Base-by-base conservation (phyloP, 1,140 invertebrate genomes). In the Drosophila ohnishii region DNA sequence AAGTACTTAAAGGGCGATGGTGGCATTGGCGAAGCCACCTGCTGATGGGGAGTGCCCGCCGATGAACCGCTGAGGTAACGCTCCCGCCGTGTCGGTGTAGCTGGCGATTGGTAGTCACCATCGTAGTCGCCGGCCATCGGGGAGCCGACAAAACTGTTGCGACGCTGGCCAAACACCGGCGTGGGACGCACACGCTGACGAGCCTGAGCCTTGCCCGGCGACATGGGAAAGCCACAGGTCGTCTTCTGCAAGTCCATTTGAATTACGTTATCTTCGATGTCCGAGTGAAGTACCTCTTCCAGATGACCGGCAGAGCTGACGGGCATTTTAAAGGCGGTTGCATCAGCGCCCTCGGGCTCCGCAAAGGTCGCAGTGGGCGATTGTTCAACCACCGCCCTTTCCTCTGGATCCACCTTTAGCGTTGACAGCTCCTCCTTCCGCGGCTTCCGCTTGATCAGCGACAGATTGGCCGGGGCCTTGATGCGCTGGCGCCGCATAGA, bases 401-500 rank as follows among this genome's bases (percentile, higher is more conserved):
- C 75, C 37, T 65, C 51, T 13, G 22, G 32, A 28, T 64, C 66
- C 48, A 19, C 19, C 40, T 58, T 60, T n/a, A 53, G 34, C 14
- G 39, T 48, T 32, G 64, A 25, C 13, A 48, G 16, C 39, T 89
- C 81, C 47, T 90, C 85, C 30, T 60, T 84, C 2, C 85, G 80
- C 13, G 77, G 58, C 48, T 91, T 91, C 7, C 90, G 80, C 40
- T 91, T 91, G 11, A 90, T 71, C 50, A 73, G 74, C 48, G 75
- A 69, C 56, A 65, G 67, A 66, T 92, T 93, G 34, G 92, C 93
- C 66, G 92, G 70, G 35, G 92, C 92, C 78, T 93, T 93, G 69
- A 94, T 93, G 65, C 93, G 90, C 48, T 92, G 90, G 63, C 93
- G 78, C 73, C 93, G 91, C 91, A 92, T 93, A 13, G 90, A 81